These are phyloP conservation scores for Ptychodera flava DNA, from an alignment of 35 echinoderm and acorn worm genomes.

Conservation along the genomic window DNA sequence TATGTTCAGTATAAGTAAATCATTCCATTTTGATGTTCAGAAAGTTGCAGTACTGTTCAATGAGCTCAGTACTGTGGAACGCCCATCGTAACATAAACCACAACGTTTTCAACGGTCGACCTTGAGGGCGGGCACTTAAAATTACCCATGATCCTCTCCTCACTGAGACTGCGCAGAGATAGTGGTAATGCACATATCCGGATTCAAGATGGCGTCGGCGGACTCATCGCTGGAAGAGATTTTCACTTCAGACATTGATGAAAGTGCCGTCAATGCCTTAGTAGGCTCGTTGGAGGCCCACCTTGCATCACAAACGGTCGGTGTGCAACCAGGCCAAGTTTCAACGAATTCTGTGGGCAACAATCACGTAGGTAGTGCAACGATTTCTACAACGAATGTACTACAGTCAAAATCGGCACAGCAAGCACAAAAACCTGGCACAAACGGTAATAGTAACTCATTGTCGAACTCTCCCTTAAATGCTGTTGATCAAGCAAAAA, in stretches of 20 bases:
- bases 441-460: not conserved
- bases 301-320: not conserved
- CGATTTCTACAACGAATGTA: not conserved
- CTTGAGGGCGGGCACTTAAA: not conserved
- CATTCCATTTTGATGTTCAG: no score
- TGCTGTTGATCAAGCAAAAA: not conserved
- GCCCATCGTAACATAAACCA: no score
- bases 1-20: no score
- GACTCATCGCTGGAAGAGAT: not conserved
- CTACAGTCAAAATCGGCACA: not conserved
- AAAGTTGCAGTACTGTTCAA: no score
- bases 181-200: not conserved
- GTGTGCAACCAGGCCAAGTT: not conserved
- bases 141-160: not conserved
- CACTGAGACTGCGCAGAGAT: not conserved
- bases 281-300: not conserved
- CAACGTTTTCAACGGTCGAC: no score
- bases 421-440: not conserved
- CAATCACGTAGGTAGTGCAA: not conserved
- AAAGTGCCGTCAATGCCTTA: not conserved
- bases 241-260: not conserved
- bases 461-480: not conserved
- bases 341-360: not conserved
- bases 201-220: not conserved
- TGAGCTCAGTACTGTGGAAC: no score